These are phyloP conservation scores for Neomorphus geoffroyi DNA, from an alignment of 2,797 vertebrate species.

Conservation along the genomic window DNA sequence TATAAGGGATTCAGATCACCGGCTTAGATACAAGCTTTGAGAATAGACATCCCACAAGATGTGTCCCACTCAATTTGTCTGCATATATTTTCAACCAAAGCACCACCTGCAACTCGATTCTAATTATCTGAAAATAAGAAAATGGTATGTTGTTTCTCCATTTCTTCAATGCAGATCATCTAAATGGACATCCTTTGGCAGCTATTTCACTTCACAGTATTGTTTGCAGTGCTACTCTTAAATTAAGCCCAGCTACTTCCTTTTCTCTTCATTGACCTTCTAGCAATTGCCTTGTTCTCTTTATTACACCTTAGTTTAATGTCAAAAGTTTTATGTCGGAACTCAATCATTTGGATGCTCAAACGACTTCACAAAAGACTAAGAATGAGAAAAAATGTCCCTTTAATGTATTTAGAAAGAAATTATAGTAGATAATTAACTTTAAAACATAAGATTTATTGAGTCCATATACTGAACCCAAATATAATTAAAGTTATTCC, in stretches of 20 bases:
- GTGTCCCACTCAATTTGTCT: background rate
- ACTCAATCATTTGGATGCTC: slow-evolving; percentile 1
- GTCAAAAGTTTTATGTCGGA: slow-evolving; percentile 26
- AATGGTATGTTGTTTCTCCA: background rate
- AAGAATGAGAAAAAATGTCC: background rate
- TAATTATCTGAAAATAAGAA: background rate
- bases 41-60: background rate
- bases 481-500: background rate
- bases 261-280: slow-evolving; percentile 33
- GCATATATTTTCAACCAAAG: background rate
- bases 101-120: background rate
- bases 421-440: slow-evolving; percentile 24
- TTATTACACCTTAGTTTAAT: slow-evolving; percentile 39
- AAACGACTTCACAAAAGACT: background rate
- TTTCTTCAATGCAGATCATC: background rate
- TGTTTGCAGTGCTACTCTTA: background rate
- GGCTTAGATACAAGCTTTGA: background rate
- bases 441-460: slow-evolving; percentile 18
- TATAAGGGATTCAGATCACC: background rate
- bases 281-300: slow-evolving; percentile 1
- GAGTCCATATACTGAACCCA: background rate
- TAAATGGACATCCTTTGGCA: background rate
- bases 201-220: background rate
- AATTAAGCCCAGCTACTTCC: background rate
- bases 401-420: slow-evolving; percentile 13